Conservation (phyloP, 2,888 invertebrate genomes). For the Drosophila pseudotakahashii region DNA sequence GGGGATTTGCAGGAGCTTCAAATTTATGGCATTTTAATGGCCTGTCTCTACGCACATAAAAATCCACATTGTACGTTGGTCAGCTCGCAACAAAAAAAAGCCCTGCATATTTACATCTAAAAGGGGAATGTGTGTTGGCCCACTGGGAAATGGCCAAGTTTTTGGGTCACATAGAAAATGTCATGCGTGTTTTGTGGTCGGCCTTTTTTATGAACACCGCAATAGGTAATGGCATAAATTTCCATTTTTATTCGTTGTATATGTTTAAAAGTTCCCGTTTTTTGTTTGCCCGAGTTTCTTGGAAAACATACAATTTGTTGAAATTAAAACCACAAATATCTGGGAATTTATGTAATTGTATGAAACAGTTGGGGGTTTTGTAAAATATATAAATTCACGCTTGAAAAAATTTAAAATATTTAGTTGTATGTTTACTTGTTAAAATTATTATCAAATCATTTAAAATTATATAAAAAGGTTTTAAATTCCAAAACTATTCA, state of each 20-base stretch:
- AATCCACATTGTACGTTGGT: conserved; percentile 54
- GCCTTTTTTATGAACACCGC: conserved; percentile 37
- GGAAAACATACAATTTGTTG: conserved; percentile 17
- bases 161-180: conserved; percentile 40
- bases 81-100: conserved; percentile 12
- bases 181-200: conserved; percentile 40
- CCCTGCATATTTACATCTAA: conserved; percentile 33
- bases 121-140: conserved; percentile 38
- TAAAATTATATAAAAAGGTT: background rate
- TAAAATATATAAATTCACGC: background rate
- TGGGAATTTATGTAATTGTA: conserved; percentile 1
- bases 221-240: conserved; percentile 44
- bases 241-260: conserved; percentile 26
- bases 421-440: no score
- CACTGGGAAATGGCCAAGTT: conserved; percentile 35
- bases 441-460: no score
- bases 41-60: conserved; percentile 55
- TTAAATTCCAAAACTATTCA: background rate
- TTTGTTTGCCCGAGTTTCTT: background rate
- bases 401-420: background rate
- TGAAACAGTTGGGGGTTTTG: background rate
- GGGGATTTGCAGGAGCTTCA: conserved; percentile 63
- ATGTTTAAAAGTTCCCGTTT: conserved; percentile 15
- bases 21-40: conserved; percentile 78
- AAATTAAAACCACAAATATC: conserved; percentile 35